phyloP scores from a whole-genome alignment of 2,113 vertebrate genomes.

The Peucedramus taeniatus region DNA sequence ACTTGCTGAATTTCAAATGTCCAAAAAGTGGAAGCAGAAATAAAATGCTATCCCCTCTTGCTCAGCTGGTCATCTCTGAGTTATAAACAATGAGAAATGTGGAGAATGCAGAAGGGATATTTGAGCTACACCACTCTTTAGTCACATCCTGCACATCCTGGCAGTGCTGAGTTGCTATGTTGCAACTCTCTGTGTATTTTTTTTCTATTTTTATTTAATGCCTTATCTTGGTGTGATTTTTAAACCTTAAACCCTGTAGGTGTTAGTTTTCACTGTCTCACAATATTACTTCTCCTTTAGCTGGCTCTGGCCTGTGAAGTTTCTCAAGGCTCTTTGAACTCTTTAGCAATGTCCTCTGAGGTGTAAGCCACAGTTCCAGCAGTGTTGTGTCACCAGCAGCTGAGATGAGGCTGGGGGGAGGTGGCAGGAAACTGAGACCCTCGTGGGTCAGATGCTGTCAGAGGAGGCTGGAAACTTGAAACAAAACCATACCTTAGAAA shows the following conservation, averaged over 20 bases:
- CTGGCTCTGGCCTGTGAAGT: neutral
- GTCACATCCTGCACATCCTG: neutral
- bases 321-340: neutral
- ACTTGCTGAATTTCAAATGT: neutral
- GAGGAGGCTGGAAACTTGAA: neutral
- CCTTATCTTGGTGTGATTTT: neutral
- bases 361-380: neutral
- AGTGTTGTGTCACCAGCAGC: neutral
- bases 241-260: neutral
- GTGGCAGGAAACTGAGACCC: neutral
- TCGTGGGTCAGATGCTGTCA: fast-evolving
- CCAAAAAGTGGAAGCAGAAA: neutral
- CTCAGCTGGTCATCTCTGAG: neutral
- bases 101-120: neutral
- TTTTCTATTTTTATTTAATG: neutral
- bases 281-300: neutral
- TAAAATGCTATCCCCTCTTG: neutral
- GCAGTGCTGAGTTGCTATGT: neutral
- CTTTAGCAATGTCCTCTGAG: neutral
- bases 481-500: neutral
- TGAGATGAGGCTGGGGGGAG: neutral
- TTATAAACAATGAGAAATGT: neutral
- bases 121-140: neutral
- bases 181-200: neutral
- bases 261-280: neutral